Evolutionary conservation across 2,888 invertebrate species (phyloP).

Genomic region (Polietes domitor): DNA sequence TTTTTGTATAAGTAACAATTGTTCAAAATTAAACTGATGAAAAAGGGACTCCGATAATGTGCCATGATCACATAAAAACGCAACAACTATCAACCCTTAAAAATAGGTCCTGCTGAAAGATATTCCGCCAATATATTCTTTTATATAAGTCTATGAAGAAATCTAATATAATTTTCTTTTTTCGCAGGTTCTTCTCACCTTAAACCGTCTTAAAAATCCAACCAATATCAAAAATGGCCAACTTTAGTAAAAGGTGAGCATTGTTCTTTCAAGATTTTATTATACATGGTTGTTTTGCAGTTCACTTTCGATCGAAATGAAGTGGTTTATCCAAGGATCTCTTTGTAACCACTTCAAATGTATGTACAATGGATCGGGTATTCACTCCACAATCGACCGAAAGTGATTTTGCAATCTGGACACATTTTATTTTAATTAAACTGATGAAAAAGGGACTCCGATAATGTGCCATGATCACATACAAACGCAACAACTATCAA

Average conservation of each 20-base stretch:
- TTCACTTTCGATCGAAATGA: neutral
- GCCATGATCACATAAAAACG: constrained; percentile 75
- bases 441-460: constrained; percentile 69
- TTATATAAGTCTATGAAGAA: neutral
- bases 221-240: too few relatives aligned
- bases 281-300: too few relatives aligned
- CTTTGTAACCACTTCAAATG: too few relatives aligned
- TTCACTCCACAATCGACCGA: too few relatives aligned
- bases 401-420: too few relatives aligned
- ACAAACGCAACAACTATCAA: constrained; percentile 75
- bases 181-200: too few relatives aligned
- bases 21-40: constrained; percentile 55
- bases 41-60: constrained; percentile 71
- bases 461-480: constrained; percentile 75
- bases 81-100: constrained; percentile 74
- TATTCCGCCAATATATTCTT: neutral
- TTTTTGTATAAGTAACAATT: neutral
- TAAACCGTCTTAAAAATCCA: too few relatives aligned
- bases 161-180: neutral
- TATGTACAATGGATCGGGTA: too few relatives aligned
- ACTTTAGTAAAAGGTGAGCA: neutral
- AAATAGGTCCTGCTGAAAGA: constrained; percentile 76
- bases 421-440: neutral
- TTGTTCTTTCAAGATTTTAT: neutral
- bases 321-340: too few relatives aligned